Percentiles rank a stretch among this genome's conserved stretches.
These are phyloP conservation scores for Lates calcarifer DNA, from an alignment of 2,113 vertebrate species.

Conservation along the genomic window DNA sequence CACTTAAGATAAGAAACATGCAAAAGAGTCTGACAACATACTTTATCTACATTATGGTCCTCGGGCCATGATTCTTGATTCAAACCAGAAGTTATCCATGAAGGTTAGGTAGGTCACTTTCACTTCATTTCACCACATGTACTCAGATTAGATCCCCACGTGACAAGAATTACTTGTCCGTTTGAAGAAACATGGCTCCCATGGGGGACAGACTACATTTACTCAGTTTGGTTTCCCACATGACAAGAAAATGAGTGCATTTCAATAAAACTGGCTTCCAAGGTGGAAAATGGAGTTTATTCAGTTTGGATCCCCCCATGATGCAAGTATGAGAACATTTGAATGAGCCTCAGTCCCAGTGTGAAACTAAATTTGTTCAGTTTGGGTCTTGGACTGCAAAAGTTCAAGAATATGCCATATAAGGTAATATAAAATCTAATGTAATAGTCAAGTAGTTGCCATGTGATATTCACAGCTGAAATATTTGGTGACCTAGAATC, in stretches of 20 bases:
- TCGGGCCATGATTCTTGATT: slow-evolving; percentile 32
- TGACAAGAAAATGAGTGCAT: slow-evolving; percentile 21
- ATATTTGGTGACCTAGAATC: slow-evolving; percentile 12
- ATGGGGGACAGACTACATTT: slow-evolving; percentile 23
- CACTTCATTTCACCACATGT: slow-evolving; percentile 53
- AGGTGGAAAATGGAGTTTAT: slow-evolving; percentile 45
- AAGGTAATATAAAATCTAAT: slow-evolving; percentile 9
- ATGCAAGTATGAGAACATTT: slow-evolving; percentile 48
- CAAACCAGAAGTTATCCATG: slow-evolving; percentile 1
- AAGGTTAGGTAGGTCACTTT: slow-evolving; percentile 44
- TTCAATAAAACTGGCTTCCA: slow-evolving; percentile 40
- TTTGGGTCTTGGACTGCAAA: slow-evolving; percentile 15
- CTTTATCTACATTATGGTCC: slow-evolving; percentile 18
- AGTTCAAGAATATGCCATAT: neutral
- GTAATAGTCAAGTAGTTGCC: slow-evolving; percentile 7
- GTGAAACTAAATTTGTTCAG: slow-evolving; percentile 47
- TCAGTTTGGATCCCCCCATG: slow-evolving; percentile 16
- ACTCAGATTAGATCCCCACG: slow-evolving; percentile 44
- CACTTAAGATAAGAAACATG: slow-evolving; percentile 39
- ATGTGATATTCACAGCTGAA: slow-evolving; percentile 16
- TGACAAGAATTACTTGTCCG: neutral
- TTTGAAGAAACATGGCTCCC: slow-evolving; percentile 13
- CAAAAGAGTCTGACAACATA: slow-evolving; percentile 23
- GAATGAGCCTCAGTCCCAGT: slow-evolving; percentile 28
- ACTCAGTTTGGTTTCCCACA: slow-evolving; percentile 23